Conservation (phyloP, 1,140 invertebrate species). For the Macrotrachela quadricornifera region DNA sequence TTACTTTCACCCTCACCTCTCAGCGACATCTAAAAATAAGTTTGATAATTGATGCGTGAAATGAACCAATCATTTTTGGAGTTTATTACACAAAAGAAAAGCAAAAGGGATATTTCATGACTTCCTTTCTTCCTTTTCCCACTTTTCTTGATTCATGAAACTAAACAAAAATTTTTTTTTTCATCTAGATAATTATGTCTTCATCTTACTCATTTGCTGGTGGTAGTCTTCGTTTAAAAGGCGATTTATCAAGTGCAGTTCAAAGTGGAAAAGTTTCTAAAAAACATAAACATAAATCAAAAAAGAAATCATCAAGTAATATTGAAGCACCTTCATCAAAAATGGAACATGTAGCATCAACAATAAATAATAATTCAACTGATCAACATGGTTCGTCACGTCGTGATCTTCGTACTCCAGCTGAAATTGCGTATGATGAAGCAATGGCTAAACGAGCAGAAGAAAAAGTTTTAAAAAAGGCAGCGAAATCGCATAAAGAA, state of each 20-base stretch:
- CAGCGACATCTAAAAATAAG: too few relatives aligned
- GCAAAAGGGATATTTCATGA: too few relatives aligned
- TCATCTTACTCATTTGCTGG: slow-evolving; percentile 4
- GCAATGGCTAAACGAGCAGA: background rate
- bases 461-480: slow-evolving; percentile 6
- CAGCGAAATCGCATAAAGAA: slow-evolving; percentile 8
- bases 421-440: slow-evolving; percentile 4
- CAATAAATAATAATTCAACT: background rate
- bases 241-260: background rate
- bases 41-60: too few relatives aligned
- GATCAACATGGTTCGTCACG: background rate
- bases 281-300: slow-evolving; percentile 4
- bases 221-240: slow-evolving; percentile 2
- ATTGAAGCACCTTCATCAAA: background rate
- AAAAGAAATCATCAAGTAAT: background rate
- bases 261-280: background rate
- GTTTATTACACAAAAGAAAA: too few relatives aligned
- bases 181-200: background rate
- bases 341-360: background rate
- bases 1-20: too few relatives aligned
- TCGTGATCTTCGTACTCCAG: background rate
- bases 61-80: too few relatives aligned
- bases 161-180: too few relatives aligned
- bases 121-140: too few relatives aligned
- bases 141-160: too few relatives aligned